A percentile compares a stretch with the other conserved stretches of the same genome.
Conservation (phyloP, 2,797 vertebrate species). For the Petrocephalus sullivani region DNA sequence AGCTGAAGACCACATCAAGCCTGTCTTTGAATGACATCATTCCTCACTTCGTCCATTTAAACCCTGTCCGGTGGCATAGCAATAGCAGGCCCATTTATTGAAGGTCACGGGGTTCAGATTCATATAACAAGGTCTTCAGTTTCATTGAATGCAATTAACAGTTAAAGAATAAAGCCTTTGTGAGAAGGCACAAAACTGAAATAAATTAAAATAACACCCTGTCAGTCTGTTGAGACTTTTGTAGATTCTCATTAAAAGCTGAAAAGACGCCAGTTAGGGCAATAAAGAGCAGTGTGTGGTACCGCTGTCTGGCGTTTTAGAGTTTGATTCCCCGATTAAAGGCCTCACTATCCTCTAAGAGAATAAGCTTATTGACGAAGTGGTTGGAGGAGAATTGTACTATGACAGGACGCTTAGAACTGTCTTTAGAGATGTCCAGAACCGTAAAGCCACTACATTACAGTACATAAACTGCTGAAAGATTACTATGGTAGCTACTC, state of each 20-base stretch:
- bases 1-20: slow-evolving; percentile 26
- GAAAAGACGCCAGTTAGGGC: slow-evolving; percentile 1
- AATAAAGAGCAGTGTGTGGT: neutral
- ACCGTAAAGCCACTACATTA: slow-evolving; percentile 22
- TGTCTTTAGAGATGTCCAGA: slow-evolving; percentile 6
- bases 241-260: slow-evolving; percentile 25
- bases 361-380: slow-evolving; percentile 19
- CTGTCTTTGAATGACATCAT: slow-evolving; percentile 10
- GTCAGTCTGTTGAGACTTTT: neutral
- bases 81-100: neutral
- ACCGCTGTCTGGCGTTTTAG: neutral
- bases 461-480: slow-evolving; percentile 21
- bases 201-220: slow-evolving; percentile 8
- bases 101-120: neutral
- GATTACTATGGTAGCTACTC: slow-evolving; percentile 23
- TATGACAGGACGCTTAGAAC: neutral
- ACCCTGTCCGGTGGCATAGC: neutral
- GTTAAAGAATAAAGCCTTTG: slow-evolving; percentile 10
- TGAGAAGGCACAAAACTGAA: neutral
- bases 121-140: neutral
- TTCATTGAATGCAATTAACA: slow-evolving; percentile 4
- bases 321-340: slow-evolving; percentile 7
- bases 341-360: slow-evolving; percentile 21
- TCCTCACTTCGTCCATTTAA: neutral
- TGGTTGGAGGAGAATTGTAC: slow-evolving; percentile 1